A percentile compares a stretch with the other conserved stretches of the same genome.
phyloP scores from a whole-genome alignment of 2,113 vertebrate genomes.

The Larimichthys crocea region DNA sequence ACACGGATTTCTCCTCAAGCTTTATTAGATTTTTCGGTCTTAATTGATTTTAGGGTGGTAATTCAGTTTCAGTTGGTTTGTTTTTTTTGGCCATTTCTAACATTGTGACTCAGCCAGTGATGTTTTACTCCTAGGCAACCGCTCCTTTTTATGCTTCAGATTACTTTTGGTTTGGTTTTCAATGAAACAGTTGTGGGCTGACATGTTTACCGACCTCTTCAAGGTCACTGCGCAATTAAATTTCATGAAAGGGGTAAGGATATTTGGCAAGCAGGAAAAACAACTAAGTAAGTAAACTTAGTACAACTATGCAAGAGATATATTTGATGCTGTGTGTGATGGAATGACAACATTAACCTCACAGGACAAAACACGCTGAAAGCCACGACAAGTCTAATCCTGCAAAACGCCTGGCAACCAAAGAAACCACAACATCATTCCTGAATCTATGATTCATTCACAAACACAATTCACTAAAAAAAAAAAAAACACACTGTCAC shows the following conservation, averaged over 20 bases:
- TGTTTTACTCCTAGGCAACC: background rate
- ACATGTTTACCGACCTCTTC: background rate
- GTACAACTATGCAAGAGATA: no score
- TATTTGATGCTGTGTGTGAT: background rate
- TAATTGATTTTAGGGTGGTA: background rate
- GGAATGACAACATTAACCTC: slow-evolving; percentile 52
- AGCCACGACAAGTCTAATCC: slow-evolving; percentile 30
- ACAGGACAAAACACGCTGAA: slow-evolving; percentile 42
- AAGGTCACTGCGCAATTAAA: background rate
- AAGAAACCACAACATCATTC: slow-evolving; percentile 15
- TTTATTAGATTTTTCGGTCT: background rate
- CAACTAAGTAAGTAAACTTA: background rate
- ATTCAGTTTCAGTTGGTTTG: background rate
- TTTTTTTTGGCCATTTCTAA: background rate
- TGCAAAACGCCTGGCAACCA: slow-evolving; percentile 27
- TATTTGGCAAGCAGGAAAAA: background rate
- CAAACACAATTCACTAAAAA: slow-evolving; percentile 23
- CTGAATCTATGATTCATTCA: background rate
- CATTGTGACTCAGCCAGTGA: background rate
- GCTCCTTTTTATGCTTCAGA: background rate
- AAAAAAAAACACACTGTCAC: slow-evolving; percentile 31
- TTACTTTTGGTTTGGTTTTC: slow-evolving; percentile 13
- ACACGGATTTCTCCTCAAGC: background rate
- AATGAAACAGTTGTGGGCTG: background rate
- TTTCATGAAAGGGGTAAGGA: background rate